Percentiles rank a stretch among this genome's conserved stretches.
Evolutionary conservation across 2,888 invertebrate species (phyloP).

Genomic region (Pecten maximus): DNA sequence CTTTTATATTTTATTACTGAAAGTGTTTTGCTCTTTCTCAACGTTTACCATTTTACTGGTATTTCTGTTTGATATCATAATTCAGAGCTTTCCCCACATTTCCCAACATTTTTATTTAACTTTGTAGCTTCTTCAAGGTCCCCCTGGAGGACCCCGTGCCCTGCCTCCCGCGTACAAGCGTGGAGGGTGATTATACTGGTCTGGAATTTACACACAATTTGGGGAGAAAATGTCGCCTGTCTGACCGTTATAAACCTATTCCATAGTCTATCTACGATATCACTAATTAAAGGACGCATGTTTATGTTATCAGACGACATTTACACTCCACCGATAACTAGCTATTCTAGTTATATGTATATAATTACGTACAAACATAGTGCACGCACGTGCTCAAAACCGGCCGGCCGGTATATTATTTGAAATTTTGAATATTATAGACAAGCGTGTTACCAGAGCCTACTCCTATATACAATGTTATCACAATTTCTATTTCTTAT

Average conservation of each 20-base stretch:
- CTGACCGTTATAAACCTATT: not conserved
- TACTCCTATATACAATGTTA: no score
- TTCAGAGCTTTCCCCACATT: not conserved
- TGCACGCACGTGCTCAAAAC: not conserved
- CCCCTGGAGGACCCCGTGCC: not conserved
- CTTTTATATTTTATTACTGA: not conserved
- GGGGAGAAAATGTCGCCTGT: not conserved
- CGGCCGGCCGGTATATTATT: not conserved
- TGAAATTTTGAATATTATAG: not conserved
- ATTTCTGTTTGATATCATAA: not conserved
- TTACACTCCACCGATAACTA: not conserved
- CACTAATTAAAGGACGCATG: not conserved
- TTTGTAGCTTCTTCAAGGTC: not conserved
- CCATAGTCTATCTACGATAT: not conserved
- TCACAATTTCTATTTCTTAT: no score
- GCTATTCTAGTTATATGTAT: not conserved
- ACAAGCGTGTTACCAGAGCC: no score
- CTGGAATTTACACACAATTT: slow-evolving; percentile 23
- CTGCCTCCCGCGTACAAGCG: slow-evolving; percentile 14
- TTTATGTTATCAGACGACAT: not conserved
- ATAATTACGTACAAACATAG: not conserved
- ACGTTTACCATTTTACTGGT: no score
- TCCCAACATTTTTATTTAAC: not conserved
- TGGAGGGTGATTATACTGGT: not conserved
- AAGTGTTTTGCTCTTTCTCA: not conserved